A percentile compares a stretch with the other conserved stretches of the same genome.
phyloP scores from a whole-genome alignment of 2,113 vertebrate species.

The Oreotrochilus melanogaster region DNA sequence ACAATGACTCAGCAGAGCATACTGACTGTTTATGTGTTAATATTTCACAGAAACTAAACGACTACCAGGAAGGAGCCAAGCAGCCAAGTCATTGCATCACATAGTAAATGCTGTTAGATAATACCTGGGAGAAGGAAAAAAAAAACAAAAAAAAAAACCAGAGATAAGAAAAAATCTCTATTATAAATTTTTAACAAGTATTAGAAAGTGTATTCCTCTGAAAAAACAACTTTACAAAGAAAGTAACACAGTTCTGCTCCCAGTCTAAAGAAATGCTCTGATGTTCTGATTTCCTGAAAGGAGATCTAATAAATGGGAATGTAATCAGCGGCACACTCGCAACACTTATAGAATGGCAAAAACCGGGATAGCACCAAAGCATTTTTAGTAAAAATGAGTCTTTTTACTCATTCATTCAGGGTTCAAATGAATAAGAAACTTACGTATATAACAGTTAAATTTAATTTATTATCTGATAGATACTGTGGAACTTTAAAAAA shows the following conservation, averaged over 20 bases:
- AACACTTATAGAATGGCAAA: not conserved
- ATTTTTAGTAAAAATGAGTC: not conserved
- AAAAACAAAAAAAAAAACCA: not conserved
- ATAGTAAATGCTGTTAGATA: not conserved
- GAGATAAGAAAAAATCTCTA: not conserved
- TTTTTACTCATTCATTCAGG: not conserved
- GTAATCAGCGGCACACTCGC: not conserved
- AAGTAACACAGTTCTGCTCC: not conserved
- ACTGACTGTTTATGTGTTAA: not conserved
- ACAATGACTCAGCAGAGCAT: not conserved
- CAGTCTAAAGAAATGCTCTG: not conserved
- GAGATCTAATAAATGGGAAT: not conserved
- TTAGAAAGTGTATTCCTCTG: not conserved
- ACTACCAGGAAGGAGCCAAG: not conserved
- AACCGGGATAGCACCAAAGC: not conserved
- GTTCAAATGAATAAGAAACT: not conserved
- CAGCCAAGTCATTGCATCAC: not conserved
- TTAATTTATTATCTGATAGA: not conserved
- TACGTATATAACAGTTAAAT: not conserved
- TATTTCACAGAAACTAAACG: not conserved
- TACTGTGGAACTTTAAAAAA: not conserved
- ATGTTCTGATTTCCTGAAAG: not conserved
- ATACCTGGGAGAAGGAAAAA: accelerated
- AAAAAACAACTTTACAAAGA: not conserved
- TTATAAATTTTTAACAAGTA: not conserved